A percentile compares a stretch with the other conserved stretches of the same genome.
These are phyloP conservation scores for human DNA, from an alignment of 2,113 vertebrate species.

Conservation along the genomic window GRCh38 chr3:63615501-63616000, in stretches of 20 bases:
- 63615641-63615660: constrained; percentile 73
- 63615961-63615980: constrained; percentile 66
- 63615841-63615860: constrained; percentile 82
- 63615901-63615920: constrained; percentile 82
- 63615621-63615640: constrained; percentile 73
- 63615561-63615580: constrained; percentile 72
- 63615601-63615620: constrained; percentile 64
- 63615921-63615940: constrained; percentile 78
- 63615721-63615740: constrained; percentile 85
- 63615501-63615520: constrained; percentile 70
- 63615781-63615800: constrained; percentile 83
- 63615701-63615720: constrained; percentile 82
- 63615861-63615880: constrained; percentile 83
- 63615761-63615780: constrained; percentile 84
- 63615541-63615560: constrained; percentile 77
- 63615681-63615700: constrained; percentile 73
- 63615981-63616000: constrained; percentile 68
- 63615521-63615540: constrained; percentile 66
- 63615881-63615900: constrained; percentile 72
- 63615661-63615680: constrained; percentile 44
- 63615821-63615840: constrained; percentile 83
- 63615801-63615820: constrained; percentile 79
- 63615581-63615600: constrained; percentile 65
- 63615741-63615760: constrained; percentile 81
- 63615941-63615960: constrained; percentile 64